Evolutionary conservation across 2,888 invertebrate genomes (phyloP).

Genomic region (Tachina grossa): DNA sequence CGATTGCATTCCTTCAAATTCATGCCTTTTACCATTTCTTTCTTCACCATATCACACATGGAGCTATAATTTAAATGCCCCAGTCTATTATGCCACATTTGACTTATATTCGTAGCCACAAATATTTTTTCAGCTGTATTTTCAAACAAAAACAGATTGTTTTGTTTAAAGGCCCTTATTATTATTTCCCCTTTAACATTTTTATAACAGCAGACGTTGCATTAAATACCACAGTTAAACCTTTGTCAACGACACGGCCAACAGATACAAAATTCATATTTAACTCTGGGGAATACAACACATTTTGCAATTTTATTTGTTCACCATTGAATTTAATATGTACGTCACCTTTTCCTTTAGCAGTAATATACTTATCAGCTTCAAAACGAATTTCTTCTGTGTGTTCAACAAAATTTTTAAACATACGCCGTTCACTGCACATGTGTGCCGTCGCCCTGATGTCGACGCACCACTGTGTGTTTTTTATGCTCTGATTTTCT

Average conservation of each 20-base stretch:
- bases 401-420: no score
- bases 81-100: conserved; percentile 53
- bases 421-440: no score
- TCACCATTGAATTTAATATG: neutral
- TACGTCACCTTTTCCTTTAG: conserved; percentile 44
- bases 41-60: conserved; percentile 24
- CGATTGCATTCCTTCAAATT: neutral
- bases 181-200: neutral
- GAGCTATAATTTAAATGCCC: conserved; percentile 59
- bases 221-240: conserved; percentile 27
- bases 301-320: conserved; percentile 19
- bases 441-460: no score
- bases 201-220: conserved; percentile 11
- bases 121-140: neutral
- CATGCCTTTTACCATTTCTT: conserved; percentile 44
- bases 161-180: conserved; percentile 5
- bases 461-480: no score
- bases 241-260: conserved; percentile 33
- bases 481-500: no score
- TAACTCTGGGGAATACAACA: conserved; percentile 42
- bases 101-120: neutral
- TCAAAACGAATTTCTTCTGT: no score
- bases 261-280: conserved; percentile 49
- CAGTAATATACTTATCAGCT: no score
- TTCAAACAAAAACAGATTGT: conserved; percentile 19